These are phyloP conservation scores for Nemotelus nigrinus DNA, from an alignment of 2,888 invertebrate genomes.

Conservation along the genomic window DNA sequence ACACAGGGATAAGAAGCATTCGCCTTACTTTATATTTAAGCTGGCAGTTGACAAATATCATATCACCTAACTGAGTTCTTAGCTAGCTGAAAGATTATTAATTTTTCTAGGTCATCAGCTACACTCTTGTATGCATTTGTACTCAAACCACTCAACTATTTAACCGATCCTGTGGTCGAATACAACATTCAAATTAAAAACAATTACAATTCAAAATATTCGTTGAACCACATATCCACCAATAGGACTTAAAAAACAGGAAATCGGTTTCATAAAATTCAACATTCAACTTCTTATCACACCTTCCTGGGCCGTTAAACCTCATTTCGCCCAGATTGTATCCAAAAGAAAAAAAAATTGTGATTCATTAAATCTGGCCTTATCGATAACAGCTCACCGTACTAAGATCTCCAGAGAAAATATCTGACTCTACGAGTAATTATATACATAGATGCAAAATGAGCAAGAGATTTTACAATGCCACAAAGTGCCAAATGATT, in stretches of 20 bases:
- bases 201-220: slow-evolving; percentile 12
- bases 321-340: not conserved
- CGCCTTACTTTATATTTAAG: too few relatives aligned
- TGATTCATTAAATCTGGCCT: not conserved
- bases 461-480: too few relatives aligned
- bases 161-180: not conserved
- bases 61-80: too few relatives aligned
- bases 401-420: not conserved
- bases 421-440: not conserved
- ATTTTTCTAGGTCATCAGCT: not conserved
- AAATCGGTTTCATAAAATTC: slow-evolving; percentile 32
- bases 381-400: not conserved
- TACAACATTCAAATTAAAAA: not conserved
- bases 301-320: not conserved
- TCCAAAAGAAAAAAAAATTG: not conserved
- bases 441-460: too few relatives aligned
- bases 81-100: too few relatives aligned
- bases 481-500: too few relatives aligned
- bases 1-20: too few relatives aligned
- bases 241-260: slow-evolving; percentile 9
- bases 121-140: not conserved
- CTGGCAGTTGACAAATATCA: too few relatives aligned
- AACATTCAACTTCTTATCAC: not conserved
- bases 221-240: slow-evolving; percentile 36
- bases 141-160: not conserved